Base-by-base conservation (phyloP, 1,140 invertebrate genomes). In the Plectrocnemia conspersa region DNA sequence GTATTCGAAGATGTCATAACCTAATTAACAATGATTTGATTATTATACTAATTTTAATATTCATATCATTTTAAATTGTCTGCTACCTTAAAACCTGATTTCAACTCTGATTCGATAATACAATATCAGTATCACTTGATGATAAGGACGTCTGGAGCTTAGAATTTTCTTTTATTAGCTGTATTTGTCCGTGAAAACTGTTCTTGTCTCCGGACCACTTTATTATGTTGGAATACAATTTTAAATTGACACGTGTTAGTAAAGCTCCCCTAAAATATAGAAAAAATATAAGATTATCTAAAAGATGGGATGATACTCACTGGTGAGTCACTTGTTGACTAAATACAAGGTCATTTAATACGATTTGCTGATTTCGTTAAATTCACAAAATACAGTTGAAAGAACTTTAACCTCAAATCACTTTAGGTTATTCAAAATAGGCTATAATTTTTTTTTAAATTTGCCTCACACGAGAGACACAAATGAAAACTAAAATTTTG, bases 171-270 rank as follows among this genome's bases (percentile, higher is more conserved):
- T 18, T 9, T 22, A 15, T 1, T 1, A 61, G 41, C 7, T 3
- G 32, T 3, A 56, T 21, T 13, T 54, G 42, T 2, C 36, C 35
- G 10, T 21, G 2, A 11, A 13, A n/a, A 33, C 33, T 16, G n/a
- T 40, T 27, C 15, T 25, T 48, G 2, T 57, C 41, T 29, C 10
- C 19, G 3, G 46, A 41, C 59, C 59, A 58, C 33, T 41, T 27
- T 16, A 61, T 25, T 4, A 41, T 23, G 15, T 42, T 21, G 0
- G 25, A 25, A 25, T 32, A 33, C 19, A 61, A 35, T 38, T 61
- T 56, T 52, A 61, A 55, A 36, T 61, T 42, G 16, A 61, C 55
- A 18, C 55, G 50, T 16, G 55, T 68, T 65, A 59, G 36, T 10
- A 52, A 15, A 9, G 19, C 33, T 11, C 45, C 60, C 25, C 57